phyloP scores from a whole-genome alignment of 2,797 vertebrate genomes.

The Limnodromus scolopaceus region DNA sequence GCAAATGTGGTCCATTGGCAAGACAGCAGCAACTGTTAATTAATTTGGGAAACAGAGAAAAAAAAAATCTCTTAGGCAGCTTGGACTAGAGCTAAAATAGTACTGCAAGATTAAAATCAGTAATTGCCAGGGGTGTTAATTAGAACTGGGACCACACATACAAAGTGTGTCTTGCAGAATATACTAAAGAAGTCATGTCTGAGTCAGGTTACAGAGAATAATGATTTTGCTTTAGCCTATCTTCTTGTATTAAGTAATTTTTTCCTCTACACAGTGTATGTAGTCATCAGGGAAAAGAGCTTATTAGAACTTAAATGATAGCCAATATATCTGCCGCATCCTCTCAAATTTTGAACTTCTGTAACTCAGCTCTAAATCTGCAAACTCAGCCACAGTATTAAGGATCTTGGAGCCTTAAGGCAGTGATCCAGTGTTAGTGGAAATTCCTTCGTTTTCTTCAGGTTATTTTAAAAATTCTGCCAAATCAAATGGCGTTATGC shows the following conservation, averaged over 20 bases:
- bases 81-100: constrained; percentile 18
- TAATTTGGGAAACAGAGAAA: constrained; percentile 20
- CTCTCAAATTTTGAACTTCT: neutral
- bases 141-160: constrained; percentile 11
- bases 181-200: neutral
- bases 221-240: neutral
- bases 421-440: neutral
- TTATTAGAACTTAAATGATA: constrained; percentile 11
- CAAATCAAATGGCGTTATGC: neutral
- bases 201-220: constrained; percentile 1
- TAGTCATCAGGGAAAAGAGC: neutral
- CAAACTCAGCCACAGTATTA: neutral
- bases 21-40: neutral
- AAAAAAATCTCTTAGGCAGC: neutral
- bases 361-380: neutral
- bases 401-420: neutral
- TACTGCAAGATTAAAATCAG: constrained; percentile 38
- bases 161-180: neutral
- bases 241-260: neutral
- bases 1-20: neutral
- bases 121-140: constrained; percentile 42
- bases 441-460: neutral
- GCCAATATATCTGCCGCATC: neutral
- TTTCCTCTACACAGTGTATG: neutral
- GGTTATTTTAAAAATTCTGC: neutral